Conservation (phyloP, 2,113 vertebrate genomes). For the Myiozetetes cayanensis region DNA sequence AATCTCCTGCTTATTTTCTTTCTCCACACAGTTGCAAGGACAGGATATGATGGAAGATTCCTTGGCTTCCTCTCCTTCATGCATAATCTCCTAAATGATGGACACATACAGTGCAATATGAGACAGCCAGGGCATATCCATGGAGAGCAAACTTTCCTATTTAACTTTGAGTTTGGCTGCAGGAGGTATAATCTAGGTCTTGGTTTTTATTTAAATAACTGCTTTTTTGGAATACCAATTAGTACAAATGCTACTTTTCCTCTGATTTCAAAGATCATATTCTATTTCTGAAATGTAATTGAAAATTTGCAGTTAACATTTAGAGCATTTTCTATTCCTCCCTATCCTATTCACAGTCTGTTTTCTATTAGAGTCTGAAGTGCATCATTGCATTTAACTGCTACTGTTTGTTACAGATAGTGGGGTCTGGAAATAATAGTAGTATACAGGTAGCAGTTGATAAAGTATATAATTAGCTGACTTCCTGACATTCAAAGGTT, state of each 20-base stretch:
- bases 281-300: not conserved
- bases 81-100: not conserved
- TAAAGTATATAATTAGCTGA: not conserved
- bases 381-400: conserved; percentile 13
- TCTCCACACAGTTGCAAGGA: not conserved
- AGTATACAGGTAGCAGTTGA: not conserved
- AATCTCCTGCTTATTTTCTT: not conserved
- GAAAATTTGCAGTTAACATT: not conserved
- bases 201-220: not conserved
- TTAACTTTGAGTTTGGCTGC: not conserved
- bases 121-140: not conserved
- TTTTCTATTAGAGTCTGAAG: not conserved
- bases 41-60: not conserved
- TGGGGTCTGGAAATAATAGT: not conserved
- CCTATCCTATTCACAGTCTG: not conserved
- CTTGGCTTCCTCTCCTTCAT: not conserved
- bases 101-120: not conserved
- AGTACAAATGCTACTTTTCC: not conserved
- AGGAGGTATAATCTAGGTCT: not conserved
- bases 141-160: not conserved
- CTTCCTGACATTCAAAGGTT: not conserved
- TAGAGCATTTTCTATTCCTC: not conserved
- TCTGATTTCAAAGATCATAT: not conserved
- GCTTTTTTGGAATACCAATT: not conserved
- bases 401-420: not conserved